Evolutionary conservation across 92 coral and sea anemone species (phyloP).

Genomic region (Pocillopora meandrina): DNA sequence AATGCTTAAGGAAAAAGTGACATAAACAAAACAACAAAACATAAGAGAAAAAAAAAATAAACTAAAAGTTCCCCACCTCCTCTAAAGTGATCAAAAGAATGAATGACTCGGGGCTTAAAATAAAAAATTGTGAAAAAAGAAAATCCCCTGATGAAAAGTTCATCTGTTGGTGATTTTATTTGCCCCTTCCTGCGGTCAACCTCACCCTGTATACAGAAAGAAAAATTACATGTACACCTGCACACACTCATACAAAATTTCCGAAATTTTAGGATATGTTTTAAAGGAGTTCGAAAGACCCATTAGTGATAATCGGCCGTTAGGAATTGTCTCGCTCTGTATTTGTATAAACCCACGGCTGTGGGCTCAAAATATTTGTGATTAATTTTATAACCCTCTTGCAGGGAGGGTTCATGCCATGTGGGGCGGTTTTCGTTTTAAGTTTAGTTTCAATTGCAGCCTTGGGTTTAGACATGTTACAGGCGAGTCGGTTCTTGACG

Average conservation of each 20-base stretch:
- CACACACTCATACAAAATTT: too few relatives aligned
- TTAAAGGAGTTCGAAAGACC: constrained; percentile 5
- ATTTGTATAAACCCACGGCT: constrained; percentile 23
- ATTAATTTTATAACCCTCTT: constrained; percentile 25
- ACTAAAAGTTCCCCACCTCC: not conserved
- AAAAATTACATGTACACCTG: not conserved
- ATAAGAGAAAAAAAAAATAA: not conserved
- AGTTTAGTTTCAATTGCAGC: constrained; percentile 32
- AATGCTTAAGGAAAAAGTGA: not conserved
- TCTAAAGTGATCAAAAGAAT: not conserved
- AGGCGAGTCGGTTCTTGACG: constrained; percentile 6
- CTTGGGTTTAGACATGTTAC: constrained; percentile 12
- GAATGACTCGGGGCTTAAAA: not conserved
- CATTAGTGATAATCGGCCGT: constrained; percentile 15
- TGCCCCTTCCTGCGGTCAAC: constrained; percentile 46
- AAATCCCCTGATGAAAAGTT: constrained; percentile 18
- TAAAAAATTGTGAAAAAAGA: not conserved
- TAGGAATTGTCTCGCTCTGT: not conserved
- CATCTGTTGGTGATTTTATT: constrained; percentile 38
- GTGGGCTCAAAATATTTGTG: constrained; percentile 29
- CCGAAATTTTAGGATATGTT: not conserved
- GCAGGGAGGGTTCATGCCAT: constrained; percentile 1
- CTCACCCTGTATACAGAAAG: not conserved
- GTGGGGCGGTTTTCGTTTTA: constrained; percentile 40
- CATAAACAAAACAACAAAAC: not conserved